Evolutionary conservation across 2,113 vertebrate genomes (phyloP).

Genomic region (Ictalurus furcatus): DNA sequence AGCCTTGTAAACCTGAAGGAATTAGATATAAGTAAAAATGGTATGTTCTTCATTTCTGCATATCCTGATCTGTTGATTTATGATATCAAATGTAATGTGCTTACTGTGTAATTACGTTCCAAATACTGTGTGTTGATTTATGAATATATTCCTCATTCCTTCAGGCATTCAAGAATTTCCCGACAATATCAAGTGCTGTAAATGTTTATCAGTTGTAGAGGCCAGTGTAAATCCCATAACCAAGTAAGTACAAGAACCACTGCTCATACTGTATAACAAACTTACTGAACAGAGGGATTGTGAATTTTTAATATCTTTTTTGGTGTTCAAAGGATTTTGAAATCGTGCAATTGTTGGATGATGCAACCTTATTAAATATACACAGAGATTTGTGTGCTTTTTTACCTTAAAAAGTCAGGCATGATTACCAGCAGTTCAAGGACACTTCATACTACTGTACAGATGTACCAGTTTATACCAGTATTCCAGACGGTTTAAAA

Average conservation of each 20-base stretch:
- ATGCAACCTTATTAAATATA: neutral
- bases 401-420: neutral
- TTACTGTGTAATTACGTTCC: neutral
- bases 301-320: neutral
- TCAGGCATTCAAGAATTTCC: constrained; percentile 99
- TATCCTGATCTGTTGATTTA: neutral
- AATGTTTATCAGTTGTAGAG: constrained; percentile 97
- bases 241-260: constrained; percentile 82
- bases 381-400: neutral
- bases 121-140: constrained; percentile 17
- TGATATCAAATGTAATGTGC: neutral
- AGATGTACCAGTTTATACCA: neutral
- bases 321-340: neutral
- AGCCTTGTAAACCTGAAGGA: constrained; percentile 97
- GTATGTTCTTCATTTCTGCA: constrained; percentile 69
- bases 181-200: constrained; percentile 99
- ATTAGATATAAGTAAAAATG: constrained; percentile 99
- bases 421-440: neutral
- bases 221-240: constrained; percentile 99
- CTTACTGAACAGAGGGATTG: neutral
- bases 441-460: neutral
- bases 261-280: constrained; percentile 34
- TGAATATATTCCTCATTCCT: constrained; percentile 37
- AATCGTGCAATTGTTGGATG: neutral
- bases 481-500: neutral